A percentile compares a stretch with the other conserved stretches of the same genome.
Conservation (phyloP, 2,797 vertebrate species). For the Artibeus jamaicensis region DNA sequence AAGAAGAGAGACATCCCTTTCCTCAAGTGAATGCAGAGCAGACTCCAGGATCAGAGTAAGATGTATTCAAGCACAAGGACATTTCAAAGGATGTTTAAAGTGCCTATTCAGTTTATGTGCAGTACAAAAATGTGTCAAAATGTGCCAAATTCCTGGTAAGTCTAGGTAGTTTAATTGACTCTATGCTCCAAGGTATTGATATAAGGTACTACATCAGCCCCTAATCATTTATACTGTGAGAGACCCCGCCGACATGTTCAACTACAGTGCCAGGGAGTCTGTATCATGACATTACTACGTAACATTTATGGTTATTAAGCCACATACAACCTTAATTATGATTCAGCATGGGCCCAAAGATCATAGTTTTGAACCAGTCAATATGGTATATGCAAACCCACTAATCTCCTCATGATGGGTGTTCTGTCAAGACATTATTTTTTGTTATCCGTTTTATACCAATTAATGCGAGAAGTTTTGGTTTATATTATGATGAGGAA, state of each 20-base stretch:
- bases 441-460: too few species aligned
- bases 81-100: neutral
- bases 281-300: fast-evolving
- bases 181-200: fast-evolving
- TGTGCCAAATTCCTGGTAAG: fast-evolving
- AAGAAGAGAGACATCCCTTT: fast-evolving
- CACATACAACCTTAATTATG: too few species aligned
- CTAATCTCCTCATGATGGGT: too few species aligned
- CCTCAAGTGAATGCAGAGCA: neutral
- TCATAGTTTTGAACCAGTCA: too few species aligned
- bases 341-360: too few species aligned
- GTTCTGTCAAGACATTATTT: too few species aligned
- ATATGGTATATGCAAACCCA: too few species aligned
- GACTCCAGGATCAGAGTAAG: neutral
- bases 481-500: too few species aligned
- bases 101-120: fast-evolving
- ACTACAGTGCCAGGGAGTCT: too few species aligned
- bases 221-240: fast-evolving
- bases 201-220: neutral
- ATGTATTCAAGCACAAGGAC: neutral
- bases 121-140: fast-evolving
- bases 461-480: too few species aligned
- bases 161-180: neutral
- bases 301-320: fast-evolving
- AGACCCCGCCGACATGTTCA: fast-evolving